Percentiles rank a stretch among this genome's conserved stretches.
These are phyloP conservation scores for Caenorhabditis brenneri DNA, from an alignment of 1,140 invertebrate genomes.

Conservation along the genomic window DNA sequence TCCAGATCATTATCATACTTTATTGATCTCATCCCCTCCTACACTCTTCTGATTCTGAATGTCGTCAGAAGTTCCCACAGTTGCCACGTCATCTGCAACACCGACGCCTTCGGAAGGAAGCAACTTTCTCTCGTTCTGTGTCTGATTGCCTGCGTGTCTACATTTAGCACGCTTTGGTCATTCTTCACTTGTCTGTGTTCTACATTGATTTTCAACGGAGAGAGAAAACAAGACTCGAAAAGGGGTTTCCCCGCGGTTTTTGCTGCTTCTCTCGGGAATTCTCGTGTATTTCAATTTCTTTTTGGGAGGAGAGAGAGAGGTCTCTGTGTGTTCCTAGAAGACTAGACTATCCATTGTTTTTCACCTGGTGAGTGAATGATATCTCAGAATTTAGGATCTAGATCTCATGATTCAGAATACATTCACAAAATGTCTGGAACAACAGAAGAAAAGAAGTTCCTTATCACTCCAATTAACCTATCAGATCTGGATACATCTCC, in stretches of 20 bases:
- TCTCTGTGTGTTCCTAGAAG: neutral
- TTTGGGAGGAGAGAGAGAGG: neutral
- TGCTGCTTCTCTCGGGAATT: neutral
- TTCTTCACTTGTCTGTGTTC: neutral
- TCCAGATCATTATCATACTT: conserved; percentile 3
- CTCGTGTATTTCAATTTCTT: conserved; percentile 20
- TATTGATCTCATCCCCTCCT: neutral
- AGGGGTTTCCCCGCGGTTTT: conserved; percentile 17
- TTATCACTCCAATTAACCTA: conserved; percentile 9
- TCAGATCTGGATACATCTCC: conserved; percentile 4
- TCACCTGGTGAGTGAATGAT: neutral
- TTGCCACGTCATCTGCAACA: conserved; percentile 41
- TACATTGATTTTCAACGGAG: neutral
- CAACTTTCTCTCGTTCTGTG: conserved; percentile 22
- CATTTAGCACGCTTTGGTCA: neutral
- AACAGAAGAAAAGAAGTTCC: conserved; percentile 36
- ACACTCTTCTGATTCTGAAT: conserved; percentile 29
- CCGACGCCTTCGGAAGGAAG: conserved; percentile 36
- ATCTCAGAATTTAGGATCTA: no score
- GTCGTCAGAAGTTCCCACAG: conserved; percentile 41
- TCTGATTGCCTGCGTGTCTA: neutral
- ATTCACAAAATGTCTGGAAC: neutral
- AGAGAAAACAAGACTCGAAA: neutral
- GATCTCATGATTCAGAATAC: neutral
- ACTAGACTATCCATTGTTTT: neutral